These are phyloP conservation scores for Crossaster papposus DNA, from an alignment of 53 echinoderm and acorn worm species.

Conservation along the genomic window DNA sequence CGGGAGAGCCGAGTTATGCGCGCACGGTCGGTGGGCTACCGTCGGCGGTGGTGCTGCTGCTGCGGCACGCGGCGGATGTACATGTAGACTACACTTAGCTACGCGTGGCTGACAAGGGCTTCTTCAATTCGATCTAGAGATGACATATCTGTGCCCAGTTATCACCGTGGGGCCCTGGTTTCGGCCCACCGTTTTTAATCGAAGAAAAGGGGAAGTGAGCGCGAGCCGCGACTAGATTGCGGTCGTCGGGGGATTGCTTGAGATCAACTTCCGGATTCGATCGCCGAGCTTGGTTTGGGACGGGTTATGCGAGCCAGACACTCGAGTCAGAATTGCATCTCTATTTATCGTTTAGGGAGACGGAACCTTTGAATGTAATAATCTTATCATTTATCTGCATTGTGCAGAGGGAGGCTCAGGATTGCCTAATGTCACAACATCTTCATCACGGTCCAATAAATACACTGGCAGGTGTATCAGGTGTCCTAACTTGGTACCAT, in stretches of 20 bases:
- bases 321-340: constrained; percentile 9
- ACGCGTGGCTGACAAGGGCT: neutral
- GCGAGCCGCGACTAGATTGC: neutral
- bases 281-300: constrained; percentile 11
- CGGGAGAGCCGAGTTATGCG: neutral
- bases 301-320: constrained; percentile 18
- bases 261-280: constrained; percentile 33
- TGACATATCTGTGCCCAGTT: neutral
- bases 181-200: neutral
- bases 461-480: too few species aligned
- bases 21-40: neutral
- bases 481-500: too few species aligned
- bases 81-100: neutral
- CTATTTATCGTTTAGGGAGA: neutral
- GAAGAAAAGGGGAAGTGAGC: neutral
- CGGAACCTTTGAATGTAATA: neutral
- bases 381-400: neutral
- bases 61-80: neutral
- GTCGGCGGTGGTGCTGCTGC: neutral
- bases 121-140: neutral
- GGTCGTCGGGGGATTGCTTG: constrained; percentile 35
- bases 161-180: neutral
- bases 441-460: too few species aligned
- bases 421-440: neutral
- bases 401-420: neutral